phyloP scores from a whole-genome alignment of 1,140 invertebrate genomes.

The Sitophilus oryzae region DNA sequence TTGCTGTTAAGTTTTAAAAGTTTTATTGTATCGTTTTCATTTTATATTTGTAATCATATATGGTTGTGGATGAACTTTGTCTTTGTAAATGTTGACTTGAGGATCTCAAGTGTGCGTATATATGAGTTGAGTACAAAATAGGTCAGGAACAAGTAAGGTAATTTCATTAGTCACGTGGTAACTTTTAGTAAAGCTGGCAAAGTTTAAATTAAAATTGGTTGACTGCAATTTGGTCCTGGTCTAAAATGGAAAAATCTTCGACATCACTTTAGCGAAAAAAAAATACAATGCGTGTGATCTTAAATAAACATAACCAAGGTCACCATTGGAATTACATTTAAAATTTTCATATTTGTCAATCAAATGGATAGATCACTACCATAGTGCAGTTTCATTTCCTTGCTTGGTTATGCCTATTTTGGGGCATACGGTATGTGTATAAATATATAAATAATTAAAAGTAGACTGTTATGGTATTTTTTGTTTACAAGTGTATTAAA shows the following conservation, averaged over 20 bases:
- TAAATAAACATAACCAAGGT: neutral
- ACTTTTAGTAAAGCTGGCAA: neutral
- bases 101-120: too few relatives aligned
- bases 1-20: conserved; percentile 24
- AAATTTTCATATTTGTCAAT: too few relatives aligned
- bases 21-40: conserved; percentile 20
- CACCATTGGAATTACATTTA: too few relatives aligned
- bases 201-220: neutral
- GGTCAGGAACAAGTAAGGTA: conserved; percentile 3
- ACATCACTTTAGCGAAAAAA: neutral
- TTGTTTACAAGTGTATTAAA: conserved; percentile 23
- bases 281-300: neutral
- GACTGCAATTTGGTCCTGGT: neutral
- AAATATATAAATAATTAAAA: conserved; percentile 8
- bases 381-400: too few relatives aligned
- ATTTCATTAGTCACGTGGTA: neutral
- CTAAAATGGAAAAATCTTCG: conserved; percentile 4
- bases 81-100: too few relatives aligned
- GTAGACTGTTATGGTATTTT: conserved; percentile 28
- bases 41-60: conserved; percentile 15
- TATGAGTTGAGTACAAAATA: conserved; percentile 4
- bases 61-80: conserved; percentile 22
- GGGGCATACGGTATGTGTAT: too few relatives aligned
- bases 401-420: too few relatives aligned
- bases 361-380: too few relatives aligned